These are phyloP conservation scores for Oncorhynchus gorbuscha DNA, from an alignment of 2,113 vertebrate species.

Conservation along the genomic window DNA sequence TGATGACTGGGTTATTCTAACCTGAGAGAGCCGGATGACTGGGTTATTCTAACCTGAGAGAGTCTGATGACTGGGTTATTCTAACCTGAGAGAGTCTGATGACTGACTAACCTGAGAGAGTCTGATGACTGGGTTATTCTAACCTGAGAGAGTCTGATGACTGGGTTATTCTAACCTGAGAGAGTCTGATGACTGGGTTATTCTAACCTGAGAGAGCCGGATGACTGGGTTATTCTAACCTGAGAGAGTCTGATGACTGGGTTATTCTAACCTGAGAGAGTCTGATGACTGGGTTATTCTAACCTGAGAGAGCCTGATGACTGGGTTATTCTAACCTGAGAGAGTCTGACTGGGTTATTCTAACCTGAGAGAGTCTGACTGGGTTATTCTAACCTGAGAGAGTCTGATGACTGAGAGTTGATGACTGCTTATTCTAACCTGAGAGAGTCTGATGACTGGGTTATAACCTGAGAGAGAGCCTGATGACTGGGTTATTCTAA, in stretches of 20 bases:
- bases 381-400: not conserved
- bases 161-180: not conserved
- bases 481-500: not conserved
- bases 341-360: no score
- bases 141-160: constrained; percentile 8
- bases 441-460: no score
- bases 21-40: no score
- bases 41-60: no score
- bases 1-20: no score
- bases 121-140: no score
- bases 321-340: constrained; percentile 6
- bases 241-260: not conserved
- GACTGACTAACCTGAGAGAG: no score
- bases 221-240: not conserved
- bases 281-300: not conserved
- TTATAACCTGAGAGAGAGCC: no score
- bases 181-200: not conserved
- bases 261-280: constrained; percentile 6
- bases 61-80: no score
- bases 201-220: constrained; percentile 5
- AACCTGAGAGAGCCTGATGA: not conserved
- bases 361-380: no score
- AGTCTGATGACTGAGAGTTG: not conserved
- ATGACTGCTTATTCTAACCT: constrained; percentile 14
- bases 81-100: no score